These are phyloP conservation scores for Lanius ludovicianus DNA, from an alignment of 2,113 vertebrate species.

Conservation along the genomic window DNA sequence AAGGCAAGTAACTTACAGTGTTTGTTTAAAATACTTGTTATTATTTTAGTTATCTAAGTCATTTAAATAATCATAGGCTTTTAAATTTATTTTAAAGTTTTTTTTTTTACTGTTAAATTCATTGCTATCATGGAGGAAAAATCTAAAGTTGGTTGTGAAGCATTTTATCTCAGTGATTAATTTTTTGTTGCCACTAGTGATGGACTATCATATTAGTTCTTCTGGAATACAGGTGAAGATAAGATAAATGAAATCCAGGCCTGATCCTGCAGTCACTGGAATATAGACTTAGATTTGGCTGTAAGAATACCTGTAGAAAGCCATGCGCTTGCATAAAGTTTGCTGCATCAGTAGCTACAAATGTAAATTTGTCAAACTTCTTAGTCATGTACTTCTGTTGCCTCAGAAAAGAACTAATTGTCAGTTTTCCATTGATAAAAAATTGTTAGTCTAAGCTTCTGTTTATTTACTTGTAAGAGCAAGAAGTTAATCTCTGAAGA, in stretches of 20 bases:
- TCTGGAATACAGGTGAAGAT: neutral
- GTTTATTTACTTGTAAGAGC: neutral
- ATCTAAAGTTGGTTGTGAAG: neutral
- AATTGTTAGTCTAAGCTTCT: neutral
- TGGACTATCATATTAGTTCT: neutral
- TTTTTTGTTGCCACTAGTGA: neutral
- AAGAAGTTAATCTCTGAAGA: neutral
- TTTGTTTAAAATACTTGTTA: neutral
- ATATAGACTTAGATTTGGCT: neutral
- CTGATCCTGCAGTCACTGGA: neutral
- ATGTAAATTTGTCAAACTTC: neutral
- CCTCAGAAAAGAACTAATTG: neutral
- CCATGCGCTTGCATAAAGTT: neutral
- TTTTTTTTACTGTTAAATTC: neutral
- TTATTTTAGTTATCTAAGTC: neutral
- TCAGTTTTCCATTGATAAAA: neutral
- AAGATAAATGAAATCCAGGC: neutral
- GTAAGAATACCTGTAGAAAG: neutral
- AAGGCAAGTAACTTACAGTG: neutral
- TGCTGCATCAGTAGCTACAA: neutral
- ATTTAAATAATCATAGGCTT: neutral
- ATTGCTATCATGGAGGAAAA: neutral
- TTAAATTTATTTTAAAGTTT: accelerated
- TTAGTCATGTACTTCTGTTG: neutral
- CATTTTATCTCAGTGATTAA: neutral